Percentiles rank a stretch among this genome's conserved stretches.
Evolutionary conservation across 2,888 invertebrate species (phyloP).

Genomic region (Drosophila basisetae): DNA sequence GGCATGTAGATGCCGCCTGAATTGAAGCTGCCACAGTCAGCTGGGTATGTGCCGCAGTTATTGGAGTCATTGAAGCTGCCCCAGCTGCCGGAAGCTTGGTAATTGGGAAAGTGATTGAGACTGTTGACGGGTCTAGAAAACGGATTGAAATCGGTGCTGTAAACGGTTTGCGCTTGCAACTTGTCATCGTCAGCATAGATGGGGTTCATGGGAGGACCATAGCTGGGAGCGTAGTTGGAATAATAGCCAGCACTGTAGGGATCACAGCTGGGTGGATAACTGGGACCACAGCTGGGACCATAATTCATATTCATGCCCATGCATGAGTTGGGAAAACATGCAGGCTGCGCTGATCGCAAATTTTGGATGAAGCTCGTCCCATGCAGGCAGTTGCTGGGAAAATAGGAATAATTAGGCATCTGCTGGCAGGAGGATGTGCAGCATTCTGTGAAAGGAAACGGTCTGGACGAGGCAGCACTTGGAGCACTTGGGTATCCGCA

Average conservation of each 20-base stretch:
- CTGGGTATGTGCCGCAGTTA: neutral
- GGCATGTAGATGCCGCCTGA: constrained; percentile 5
- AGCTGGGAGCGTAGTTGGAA: neutral
- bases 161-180: constrained; percentile 52
- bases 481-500: neutral
- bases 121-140: constrained; percentile 23
- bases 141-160: constrained; percentile 48
- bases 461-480: neutral
- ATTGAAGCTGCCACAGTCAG: neutral
- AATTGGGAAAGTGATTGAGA: constrained; percentile 32
- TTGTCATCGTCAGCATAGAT: constrained; percentile 6
- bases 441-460: neutral
- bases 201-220: neutral
- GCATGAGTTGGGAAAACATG: neutral
- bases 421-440: neutral
- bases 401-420: neutral
- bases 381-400: constrained; percentile 24
- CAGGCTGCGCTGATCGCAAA: neutral
- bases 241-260: neutral
- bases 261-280: neutral
- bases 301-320: constrained; percentile 9
- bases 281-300: neutral
- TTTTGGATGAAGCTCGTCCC: constrained; percentile 29
- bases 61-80: neutral
- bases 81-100: neutral